phyloP scores from a whole-genome alignment of 92 coral and sea anemone genomes.

The Ricordea florida region DNA sequence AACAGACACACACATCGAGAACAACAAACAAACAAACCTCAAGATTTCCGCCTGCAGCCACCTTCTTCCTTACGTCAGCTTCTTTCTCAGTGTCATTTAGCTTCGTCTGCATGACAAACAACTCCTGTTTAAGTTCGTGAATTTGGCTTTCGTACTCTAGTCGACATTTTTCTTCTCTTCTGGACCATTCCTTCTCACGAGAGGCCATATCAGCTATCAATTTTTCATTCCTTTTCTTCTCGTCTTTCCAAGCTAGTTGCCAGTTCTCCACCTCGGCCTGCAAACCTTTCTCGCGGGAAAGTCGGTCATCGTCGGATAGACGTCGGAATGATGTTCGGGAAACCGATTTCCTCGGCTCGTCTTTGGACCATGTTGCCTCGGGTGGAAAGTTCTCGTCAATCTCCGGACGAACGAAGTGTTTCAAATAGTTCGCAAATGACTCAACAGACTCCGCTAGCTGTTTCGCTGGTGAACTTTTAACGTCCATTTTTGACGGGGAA shows the following conservation, averaged over 20 bases:
- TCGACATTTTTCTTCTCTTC: conserved; percentile 74
- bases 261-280: conserved; percentile 88
- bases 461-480: conserved; percentile 7
- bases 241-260: conserved; percentile 96
- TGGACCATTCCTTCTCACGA: conserved; percentile 85
- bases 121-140: conserved; percentile 90
- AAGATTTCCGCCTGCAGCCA: conserved; percentile 75
- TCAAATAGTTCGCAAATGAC: conserved; percentile 91
- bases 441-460: conserved; percentile 89
- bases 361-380: conserved; percentile 81
- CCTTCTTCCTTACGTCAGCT: conserved; percentile 73
- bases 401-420: conserved; percentile 78
- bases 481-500: background rate
- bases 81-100: conserved; percentile 72
- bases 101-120: conserved; percentile 82
- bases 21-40: too few species aligned
- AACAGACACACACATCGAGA: too few species aligned
- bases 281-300: conserved; percentile 84
- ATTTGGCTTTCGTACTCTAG: conserved; percentile 85
- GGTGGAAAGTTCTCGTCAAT: conserved; percentile 65
- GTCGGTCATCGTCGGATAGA: conserved; percentile 67
- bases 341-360: conserved; percentile 67
- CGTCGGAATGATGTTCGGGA: conserved; percentile 67
- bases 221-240: conserved; percentile 85
- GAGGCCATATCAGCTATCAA: conserved; percentile 80